Percentiles rank a stretch among this genome's conserved stretches.
These are phyloP conservation scores for Sternarchorhynchus goeldii DNA, from an alignment of 2,797 vertebrate genomes.

Conservation along the genomic window DNA sequence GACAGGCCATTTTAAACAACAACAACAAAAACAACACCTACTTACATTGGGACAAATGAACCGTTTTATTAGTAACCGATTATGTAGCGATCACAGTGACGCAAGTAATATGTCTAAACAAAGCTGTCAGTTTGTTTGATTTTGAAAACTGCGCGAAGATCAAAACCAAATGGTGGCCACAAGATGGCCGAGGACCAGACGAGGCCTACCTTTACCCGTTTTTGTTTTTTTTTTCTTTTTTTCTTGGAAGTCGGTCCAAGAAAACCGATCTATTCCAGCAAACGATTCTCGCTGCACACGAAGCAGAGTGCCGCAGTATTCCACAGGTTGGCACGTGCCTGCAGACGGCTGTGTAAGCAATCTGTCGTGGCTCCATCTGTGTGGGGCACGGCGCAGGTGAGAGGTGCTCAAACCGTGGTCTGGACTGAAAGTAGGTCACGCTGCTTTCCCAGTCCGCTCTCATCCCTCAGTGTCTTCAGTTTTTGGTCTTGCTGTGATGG, in stretches of 20 bases:
- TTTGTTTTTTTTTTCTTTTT: background rate
- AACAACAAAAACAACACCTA: background rate
- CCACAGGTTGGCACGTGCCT: slow-evolving; percentile 24
- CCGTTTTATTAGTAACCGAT: background rate
- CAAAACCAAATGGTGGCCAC: background rate
- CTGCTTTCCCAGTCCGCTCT: slow-evolving; percentile 67
- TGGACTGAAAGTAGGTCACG: slow-evolving; percentile 71
- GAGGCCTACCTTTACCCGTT: slow-evolving; percentile 1
- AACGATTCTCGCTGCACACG: background rate
- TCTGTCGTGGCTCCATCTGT: slow-evolving; percentile 54
- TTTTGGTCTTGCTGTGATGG: slow-evolving; percentile 54
- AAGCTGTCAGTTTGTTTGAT: background rate
- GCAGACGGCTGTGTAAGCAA: slow-evolving; percentile 54
- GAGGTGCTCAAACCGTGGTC: slow-evolving; percentile 56
- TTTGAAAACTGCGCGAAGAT: background rate
- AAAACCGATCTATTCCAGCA: background rate
- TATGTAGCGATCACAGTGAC: background rate
- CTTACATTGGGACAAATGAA: background rate
- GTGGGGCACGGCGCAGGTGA: slow-evolving; percentile 66
- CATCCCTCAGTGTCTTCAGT: slow-evolving; percentile 62
- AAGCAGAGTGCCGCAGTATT: slow-evolving; percentile 19
- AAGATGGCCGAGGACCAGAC: background rate
- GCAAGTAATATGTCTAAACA: background rate
- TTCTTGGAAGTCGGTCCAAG: background rate
- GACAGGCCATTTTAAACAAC: background rate